These are phyloP conservation scores for Platichthys stellatus DNA, from an alignment of 2,113 vertebrate genomes.

Conservation along the genomic window DNA sequence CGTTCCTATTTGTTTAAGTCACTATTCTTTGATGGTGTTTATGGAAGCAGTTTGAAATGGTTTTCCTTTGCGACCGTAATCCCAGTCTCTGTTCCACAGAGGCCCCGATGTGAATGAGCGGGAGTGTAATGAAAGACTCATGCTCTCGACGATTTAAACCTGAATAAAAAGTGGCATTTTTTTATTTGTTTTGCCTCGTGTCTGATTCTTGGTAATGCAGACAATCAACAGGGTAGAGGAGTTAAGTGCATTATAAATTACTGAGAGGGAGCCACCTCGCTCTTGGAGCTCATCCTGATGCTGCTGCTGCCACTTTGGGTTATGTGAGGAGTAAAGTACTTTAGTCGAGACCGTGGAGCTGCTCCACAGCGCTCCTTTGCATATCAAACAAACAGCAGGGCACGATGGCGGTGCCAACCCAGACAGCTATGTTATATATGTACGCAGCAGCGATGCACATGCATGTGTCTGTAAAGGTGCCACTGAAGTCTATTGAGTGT, in stretches of 20 bases:
- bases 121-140: conserved; percentile 77
- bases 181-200: conserved; percentile 76
- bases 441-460: conserved; percentile 39
- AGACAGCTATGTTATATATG: conserved; percentile 64
- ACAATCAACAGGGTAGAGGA: conserved; percentile 81
- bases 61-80: conserved; percentile 67
- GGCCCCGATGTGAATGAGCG: conserved; percentile 59
- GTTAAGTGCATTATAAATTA: conserved; percentile 85
- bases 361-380: conserved; percentile 79
- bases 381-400: conserved; percentile 82
- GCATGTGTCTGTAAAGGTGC: conserved; percentile 56
- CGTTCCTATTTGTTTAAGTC: conserved; percentile 8
- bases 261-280: conserved; percentile 77
- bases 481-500: conserved; percentile 59
- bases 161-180: conserved; percentile 82
- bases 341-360: conserved; percentile 79
- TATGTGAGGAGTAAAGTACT: conserved; percentile 83
- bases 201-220: conserved; percentile 78
- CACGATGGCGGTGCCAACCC: conserved; percentile 67
- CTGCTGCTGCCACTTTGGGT: conserved; percentile 84
- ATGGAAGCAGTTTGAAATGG: conserved; percentile 59
- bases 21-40: conserved; percentile 66
- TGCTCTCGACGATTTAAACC: conserved; percentile 68
- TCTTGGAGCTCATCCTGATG: conserved; percentile 80
- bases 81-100: conserved; percentile 62